phyloP scores from a whole-genome alignment of 2,888 invertebrate species.

The Calliopum simillimum region DNA sequence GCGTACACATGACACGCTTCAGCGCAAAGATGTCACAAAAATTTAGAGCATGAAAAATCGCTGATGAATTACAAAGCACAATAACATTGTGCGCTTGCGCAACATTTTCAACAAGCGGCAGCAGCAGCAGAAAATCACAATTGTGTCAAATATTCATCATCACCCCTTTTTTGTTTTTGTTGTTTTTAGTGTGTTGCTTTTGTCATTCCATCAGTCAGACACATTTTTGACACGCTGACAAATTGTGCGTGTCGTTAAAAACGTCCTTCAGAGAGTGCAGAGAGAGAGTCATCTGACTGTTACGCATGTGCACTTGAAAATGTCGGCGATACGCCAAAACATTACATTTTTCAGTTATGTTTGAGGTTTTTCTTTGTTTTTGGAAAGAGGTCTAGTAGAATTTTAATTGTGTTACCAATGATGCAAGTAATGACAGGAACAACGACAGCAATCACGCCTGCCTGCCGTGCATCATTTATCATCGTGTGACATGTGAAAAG shows the following conservation, averaged over 20 bases:
- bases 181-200: neutral
- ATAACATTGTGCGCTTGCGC: constrained; percentile 6
- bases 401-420: neutral
- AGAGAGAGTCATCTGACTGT: neutral
- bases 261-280: neutral
- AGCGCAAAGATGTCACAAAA: constrained; percentile 17
- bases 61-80: constrained; percentile 25
- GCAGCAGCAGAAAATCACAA: constrained; percentile 1
- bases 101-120: neutral
- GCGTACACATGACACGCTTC: constrained; percentile 35
- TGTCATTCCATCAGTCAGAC: neutral
- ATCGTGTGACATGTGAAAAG: neutral
- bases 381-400: neutral
- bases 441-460: constrained; percentile 16
- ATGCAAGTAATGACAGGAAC: constrained; percentile 12
- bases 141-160: constrained; percentile 6
- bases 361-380: neutral
- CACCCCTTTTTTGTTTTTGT: constrained; percentile 35
- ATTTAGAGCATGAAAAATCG: constrained; percentile 30
- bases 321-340: constrained; percentile 25
- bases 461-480: constrained; percentile 22
- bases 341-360: constrained; percentile 16
- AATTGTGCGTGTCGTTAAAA: constrained; percentile 22
- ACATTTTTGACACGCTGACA: constrained; percentile 4
- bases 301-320: constrained; percentile 31